Evolutionary conservation across 2,888 invertebrate genomes (phyloP).

Genomic region (Drosophila greeni): DNA sequence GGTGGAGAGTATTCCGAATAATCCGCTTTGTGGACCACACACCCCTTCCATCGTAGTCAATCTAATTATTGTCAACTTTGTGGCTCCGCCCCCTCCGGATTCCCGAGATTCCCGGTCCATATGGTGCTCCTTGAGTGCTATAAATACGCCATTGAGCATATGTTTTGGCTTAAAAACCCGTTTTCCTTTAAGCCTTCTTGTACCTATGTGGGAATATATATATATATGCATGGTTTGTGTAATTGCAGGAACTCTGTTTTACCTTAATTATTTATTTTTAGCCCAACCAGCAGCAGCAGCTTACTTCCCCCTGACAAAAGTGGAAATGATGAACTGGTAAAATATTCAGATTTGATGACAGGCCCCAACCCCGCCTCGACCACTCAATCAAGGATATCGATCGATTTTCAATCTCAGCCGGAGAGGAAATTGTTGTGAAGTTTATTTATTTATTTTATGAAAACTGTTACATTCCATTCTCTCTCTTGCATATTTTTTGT

Average conservation of each 20-base stretch:
- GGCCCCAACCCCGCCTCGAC: neutral
- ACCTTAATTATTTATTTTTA: constrained; percentile 48
- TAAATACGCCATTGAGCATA: constrained; percentile 33
- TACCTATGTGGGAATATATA: neutral
- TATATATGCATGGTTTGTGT: neutral
- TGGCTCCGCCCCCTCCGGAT: neutral
- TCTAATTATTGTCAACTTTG: constrained; percentile 40
- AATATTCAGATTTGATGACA: constrained; percentile 40
- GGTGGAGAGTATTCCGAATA: constrained; percentile 2
- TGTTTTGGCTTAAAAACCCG: constrained; percentile 5
- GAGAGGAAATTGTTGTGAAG: constrained; percentile 46
- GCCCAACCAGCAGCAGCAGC: neutral
- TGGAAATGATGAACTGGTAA: constrained; percentile 39
- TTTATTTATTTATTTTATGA: constrained; percentile 45
- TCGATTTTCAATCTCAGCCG: constrained; percentile 48
- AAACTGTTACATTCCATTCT: constrained; percentile 20
- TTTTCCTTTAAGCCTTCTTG: neutral
- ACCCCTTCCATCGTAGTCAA: constrained; percentile 1
- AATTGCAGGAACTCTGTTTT: constrained; percentile 22
- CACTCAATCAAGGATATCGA: constrained; percentile 31
- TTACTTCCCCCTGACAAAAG: constrained; percentile 2
- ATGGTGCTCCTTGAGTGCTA: constrained; percentile 14
- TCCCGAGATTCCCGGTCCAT: constrained; percentile 6
- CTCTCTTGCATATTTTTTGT: constrained; percentile 10
- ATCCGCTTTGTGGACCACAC: neutral